Evolutionary conservation across 2,888 invertebrate species (phyloP).

Genomic region (Agrypnus murinus): DNA sequence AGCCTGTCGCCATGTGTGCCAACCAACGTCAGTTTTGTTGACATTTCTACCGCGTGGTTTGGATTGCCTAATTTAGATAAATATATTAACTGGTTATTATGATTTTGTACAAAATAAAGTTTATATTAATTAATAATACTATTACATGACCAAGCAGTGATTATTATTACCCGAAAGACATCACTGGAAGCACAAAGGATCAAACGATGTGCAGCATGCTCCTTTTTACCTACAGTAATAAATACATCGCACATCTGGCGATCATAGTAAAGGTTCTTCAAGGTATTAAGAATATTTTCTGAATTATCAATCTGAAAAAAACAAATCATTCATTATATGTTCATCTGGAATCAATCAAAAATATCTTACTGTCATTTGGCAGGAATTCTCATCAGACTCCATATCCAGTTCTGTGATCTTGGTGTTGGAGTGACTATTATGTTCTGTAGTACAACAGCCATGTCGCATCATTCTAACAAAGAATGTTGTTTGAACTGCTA

Average conservation of each 20-base stretch:
- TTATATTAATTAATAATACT: too few species aligned
- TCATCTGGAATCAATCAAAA: too few species aligned
- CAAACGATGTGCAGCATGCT: conserved; percentile 91
- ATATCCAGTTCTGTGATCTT: conserved; percentile 40
- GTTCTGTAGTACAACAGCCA: conserved; percentile 33
- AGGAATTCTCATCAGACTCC: conserved; percentile 48
- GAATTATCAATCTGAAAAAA: conserved; percentile 88
- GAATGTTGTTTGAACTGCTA: conserved; percentile 22
- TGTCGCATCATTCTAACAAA: conserved; percentile 42
- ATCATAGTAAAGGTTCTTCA: conserved; percentile 88
- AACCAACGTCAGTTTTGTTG: too few species aligned
- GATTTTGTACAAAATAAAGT: too few species aligned
- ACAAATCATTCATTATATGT: too few species aligned
- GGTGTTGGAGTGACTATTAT: conserved; percentile 45
- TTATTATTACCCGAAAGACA: conserved; percentile 93
- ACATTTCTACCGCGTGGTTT: too few species aligned
- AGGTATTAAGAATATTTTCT: conserved; percentile 85
- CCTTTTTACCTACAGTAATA: conserved; percentile 86
- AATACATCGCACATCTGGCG: conserved; percentile 93
- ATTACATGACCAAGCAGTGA: too few species aligned
- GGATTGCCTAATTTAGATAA: too few species aligned
- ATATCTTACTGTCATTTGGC: conserved; percentile 54
- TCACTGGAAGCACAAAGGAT: conserved; percentile 96
- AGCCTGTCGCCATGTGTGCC: too few species aligned
- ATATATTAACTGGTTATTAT: too few species aligned